Percentiles rank a stretch among this genome's conserved stretches.
Conservation (phyloP, 2,888 invertebrate species). For the Anoncus sp. region DNA sequence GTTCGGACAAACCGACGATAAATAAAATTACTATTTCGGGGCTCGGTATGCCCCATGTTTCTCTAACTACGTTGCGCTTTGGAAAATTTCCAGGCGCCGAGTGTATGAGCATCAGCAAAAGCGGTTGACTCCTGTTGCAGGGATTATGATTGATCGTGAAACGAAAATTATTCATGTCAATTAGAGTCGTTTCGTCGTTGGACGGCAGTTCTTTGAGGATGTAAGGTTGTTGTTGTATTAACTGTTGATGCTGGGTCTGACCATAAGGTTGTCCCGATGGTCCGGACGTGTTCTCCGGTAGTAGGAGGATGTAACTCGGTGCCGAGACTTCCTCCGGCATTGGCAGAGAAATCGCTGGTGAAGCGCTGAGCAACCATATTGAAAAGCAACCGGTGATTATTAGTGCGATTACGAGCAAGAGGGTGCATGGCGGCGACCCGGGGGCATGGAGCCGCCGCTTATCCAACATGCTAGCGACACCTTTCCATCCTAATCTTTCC, state of each 20-base stretch:
- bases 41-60: slow-evolving; percentile 83
- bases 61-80: slow-evolving; percentile 82
- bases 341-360: slow-evolving; percentile 66
- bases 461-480: slow-evolving; percentile 77
- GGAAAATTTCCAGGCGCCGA: slow-evolving; percentile 83
- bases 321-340: slow-evolving; percentile 64
- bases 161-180: slow-evolving; percentile 85
- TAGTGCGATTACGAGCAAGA: slow-evolving; percentile 73
- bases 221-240: slow-evolving; percentile 66
- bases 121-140: slow-evolving; percentile 83
- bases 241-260: slow-evolving; percentile 35
- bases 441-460: slow-evolving; percentile 77
- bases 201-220: slow-evolving; percentile 74
- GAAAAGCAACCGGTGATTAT: slow-evolving; percentile 76
- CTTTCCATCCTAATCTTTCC: slow-evolving; percentile 67
- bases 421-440: slow-evolving; percentile 77
- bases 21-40: slow-evolving; percentile 80
- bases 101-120: slow-evolving; percentile 83
- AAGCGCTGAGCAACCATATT: slow-evolving; percentile 75
- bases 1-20: slow-evolving; percentile 81
- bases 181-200: slow-evolving; percentile 78
- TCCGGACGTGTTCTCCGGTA: slow-evolving; percentile 71
- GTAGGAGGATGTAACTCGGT: slow-evolving; percentile 71
- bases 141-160: slow-evolving; percentile 86
- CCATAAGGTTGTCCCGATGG: slow-evolving; percentile 55